Evolutionary conservation across 1,140 invertebrate genomes (phyloP).

Genomic region (Sminthurinus signatus): DNA sequence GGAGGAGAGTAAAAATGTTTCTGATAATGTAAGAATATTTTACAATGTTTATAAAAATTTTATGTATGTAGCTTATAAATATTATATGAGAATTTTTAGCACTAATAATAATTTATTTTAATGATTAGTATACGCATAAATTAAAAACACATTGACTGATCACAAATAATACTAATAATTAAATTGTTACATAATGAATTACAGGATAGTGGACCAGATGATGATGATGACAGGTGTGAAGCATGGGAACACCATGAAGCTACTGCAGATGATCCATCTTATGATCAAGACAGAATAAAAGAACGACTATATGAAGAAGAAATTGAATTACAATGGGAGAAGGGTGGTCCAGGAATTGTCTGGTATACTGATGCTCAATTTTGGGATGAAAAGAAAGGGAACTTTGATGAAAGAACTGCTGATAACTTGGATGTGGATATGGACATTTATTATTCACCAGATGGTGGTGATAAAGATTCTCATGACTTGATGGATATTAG

Average conservation of each 20-base stretch:
- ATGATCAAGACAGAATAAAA: conserved; percentile 49
- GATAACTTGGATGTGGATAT: conserved; percentile 61
- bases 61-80: too few relatives aligned
- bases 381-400: conserved; percentile 53
- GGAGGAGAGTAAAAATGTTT: too few relatives aligned
- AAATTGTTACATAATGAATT: too few relatives aligned
- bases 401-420: conserved; percentile 55
- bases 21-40: too few relatives aligned
- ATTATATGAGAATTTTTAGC: too few relatives aligned
- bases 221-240: conserved; percentile 46
- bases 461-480: conserved; percentile 42
- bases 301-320: conserved; percentile 54
- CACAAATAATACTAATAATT: too few relatives aligned
- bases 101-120: too few relatives aligned
- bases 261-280: conserved; percentile 54
- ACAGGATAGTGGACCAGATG: conserved; percentile 38
- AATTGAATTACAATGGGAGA: conserved; percentile 58
- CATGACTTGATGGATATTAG: conserved; percentile 46
- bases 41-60: too few relatives aligned
- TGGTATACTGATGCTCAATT: conserved; percentile 57
- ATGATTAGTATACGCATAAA: background rate
- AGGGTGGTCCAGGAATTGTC: conserved; percentile 56
- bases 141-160: background rate
- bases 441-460: conserved; percentile 52
- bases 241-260: conserved; percentile 54